Percentiles rank a stretch among this genome's conserved stretches.
phyloP scores from a whole-genome alignment of 2,888 invertebrate genomes.

The Lathronympha strigana region DNA sequence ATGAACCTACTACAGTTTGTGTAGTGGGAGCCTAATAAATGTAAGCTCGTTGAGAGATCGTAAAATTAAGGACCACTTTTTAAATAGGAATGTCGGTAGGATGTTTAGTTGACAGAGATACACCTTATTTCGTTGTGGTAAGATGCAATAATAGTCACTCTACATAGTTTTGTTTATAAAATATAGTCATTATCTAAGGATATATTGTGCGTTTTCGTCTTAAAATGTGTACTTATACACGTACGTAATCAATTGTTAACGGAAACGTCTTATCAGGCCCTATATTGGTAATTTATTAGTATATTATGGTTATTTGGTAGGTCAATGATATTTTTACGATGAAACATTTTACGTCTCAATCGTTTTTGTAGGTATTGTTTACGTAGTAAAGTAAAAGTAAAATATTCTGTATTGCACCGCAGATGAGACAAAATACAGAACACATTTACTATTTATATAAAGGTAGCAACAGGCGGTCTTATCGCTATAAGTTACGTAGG shows the following conservation, averaged over 20 bases:
- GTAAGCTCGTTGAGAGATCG: not conserved
- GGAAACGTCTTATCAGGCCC: not conserved
- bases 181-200: not conserved
- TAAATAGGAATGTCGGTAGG: not conserved
- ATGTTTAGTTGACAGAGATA: not conserved
- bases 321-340: too few relatives aligned
- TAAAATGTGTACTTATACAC: not conserved
- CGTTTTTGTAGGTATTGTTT: too few relatives aligned
- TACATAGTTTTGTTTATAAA: not conserved
- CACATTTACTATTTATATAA: too few relatives aligned
- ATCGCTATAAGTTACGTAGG: too few relatives aligned
- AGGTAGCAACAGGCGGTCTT: too few relatives aligned
- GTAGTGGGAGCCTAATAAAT: constrained; percentile 22
- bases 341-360: too few relatives aligned
- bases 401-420: too few relatives aligned
- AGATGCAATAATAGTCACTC: not conserved
- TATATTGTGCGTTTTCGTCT: not conserved
- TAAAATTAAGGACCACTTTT: constrained; percentile 10
- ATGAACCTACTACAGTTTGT: not conserved
- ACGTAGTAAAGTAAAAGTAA: too few relatives aligned
- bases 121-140: not conserved
- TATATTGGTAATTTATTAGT: not conserved
- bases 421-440: too few relatives aligned
- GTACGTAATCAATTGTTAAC: not conserved
- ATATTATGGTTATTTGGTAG: not conserved